Percentiles rank a stretch among this genome's conserved stretches.
Evolutionary conservation across 2,113 vertebrate genomes (phyloP).

Genomic region (Orthonyx spaldingii): DNA sequence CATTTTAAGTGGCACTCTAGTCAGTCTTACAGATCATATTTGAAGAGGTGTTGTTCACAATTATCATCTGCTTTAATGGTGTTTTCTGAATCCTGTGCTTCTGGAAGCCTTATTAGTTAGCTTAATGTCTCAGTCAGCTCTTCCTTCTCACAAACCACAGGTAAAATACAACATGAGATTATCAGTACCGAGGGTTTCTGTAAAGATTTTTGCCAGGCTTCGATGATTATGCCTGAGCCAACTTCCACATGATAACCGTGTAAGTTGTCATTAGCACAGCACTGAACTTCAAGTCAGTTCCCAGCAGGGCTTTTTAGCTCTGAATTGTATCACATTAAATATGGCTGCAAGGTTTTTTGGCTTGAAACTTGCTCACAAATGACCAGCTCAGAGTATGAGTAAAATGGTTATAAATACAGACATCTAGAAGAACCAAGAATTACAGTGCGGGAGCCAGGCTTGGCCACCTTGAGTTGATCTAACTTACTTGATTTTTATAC

Average conservation of each 20-base stretch:
- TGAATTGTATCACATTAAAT: neutral
- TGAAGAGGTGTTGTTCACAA: constrained; percentile 5
- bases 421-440: neutral
- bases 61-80: neutral
- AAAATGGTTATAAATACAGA: neutral
- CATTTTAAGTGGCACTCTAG: neutral
- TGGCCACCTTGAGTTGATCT: neutral
- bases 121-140: neutral
- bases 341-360: neutral
- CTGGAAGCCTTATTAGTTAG: constrained; percentile 1
- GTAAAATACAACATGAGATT: neutral
- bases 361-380: neutral
- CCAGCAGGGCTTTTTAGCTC: neutral
- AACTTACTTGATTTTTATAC: neutral
- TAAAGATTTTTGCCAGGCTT: neutral
- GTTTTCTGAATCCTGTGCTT: neutral
- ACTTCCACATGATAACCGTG: neutral
- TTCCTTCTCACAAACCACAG: neutral
- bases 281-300: neutral
- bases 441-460: neutral
- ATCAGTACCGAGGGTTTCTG: neutral
- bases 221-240: neutral
- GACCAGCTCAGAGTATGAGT: neutral
- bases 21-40: constrained; percentile 7
- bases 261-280: neutral